These are phyloP conservation scores for Urocolius indicus DNA, from an alignment of 2,113 vertebrate genomes.

Conservation along the genomic window DNA sequence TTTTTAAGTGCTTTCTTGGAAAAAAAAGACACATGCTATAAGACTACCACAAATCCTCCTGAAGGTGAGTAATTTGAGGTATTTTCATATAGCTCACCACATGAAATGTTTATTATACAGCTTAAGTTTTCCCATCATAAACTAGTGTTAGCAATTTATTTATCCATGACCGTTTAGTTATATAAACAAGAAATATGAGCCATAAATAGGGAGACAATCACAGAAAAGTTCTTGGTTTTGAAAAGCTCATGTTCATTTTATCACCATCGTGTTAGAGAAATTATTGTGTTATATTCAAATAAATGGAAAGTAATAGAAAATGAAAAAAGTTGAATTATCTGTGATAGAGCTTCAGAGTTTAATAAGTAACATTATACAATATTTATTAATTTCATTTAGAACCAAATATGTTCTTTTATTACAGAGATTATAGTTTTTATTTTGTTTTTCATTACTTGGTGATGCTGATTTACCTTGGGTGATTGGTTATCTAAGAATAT, in stretches of 20 bases:
- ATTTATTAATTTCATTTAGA: conserved; percentile 46
- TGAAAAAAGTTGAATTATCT: not conserved
- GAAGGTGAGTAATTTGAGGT: not conserved
- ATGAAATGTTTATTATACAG: not conserved
- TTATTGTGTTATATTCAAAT: conserved; percentile 30
- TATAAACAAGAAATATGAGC: not conserved
- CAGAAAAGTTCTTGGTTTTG: conserved; percentile 23
- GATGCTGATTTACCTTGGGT: not conserved
- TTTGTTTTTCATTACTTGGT: conserved; percentile 2
- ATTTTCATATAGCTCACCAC: not conserved
- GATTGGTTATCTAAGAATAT: not conserved
- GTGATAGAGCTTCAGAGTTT: not conserved
- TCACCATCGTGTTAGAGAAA: not conserved
- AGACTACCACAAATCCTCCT: not conserved
- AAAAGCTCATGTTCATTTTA: conserved; percentile 4
- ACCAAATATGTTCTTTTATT: not conserved
- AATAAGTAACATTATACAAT: not conserved
- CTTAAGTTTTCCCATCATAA: not conserved
- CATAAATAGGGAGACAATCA: not conserved
- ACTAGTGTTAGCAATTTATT: not conserved
- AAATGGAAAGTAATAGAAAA: conserved; percentile 49
- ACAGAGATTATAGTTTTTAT: not conserved
- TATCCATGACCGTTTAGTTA: not conserved
- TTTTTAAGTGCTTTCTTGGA: not conserved
- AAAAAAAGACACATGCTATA: not conserved